Base-by-base conservation (phyloP, 2,113 vertebrate genomes). In the Bubo bubo region DNA sequence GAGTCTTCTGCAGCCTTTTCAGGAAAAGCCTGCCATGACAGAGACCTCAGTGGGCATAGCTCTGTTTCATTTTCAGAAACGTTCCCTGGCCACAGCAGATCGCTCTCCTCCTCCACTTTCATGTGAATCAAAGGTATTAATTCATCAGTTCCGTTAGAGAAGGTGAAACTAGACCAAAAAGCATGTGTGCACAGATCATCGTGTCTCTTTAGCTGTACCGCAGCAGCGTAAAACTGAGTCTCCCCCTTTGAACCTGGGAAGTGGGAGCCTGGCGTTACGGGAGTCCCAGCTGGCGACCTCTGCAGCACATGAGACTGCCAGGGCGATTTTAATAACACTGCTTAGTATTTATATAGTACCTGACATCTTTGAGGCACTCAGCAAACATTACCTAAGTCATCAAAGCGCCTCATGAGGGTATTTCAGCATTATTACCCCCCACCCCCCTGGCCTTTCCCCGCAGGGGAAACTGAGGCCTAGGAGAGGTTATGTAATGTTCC, bases 381-480 rank as follows among this genome's bases (percentile, higher is more conserved):
- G 55, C 30, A 96, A 93, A 91, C 37, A 56, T 67, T 76, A 74
- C 68, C 19, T 6, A 74, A 82, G 66, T 22, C 67, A 76, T 62
- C 68, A 55, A 66, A 89, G 70, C 1, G 17, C 6, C 43, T 49
- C 49, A 7, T 16, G 45, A 71, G 62, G 12, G 8, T 41, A 88
- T 70, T 92, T 68, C 49, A 71, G 34, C 45, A 63, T 50, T 87
- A 70, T 24, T 35, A 72, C 4, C 6, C 8, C 53, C 9, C 9
- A 11, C 8, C 12, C 5, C 19, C 17, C 6, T 4, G 2, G n/a
- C 79, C 49, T 50, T 59, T 37, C 53, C 64, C 34, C 75, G 43
- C 24, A 63, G 41, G 85, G 86, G 90, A 95, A 97, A 95, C 92
- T 94, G 94, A 95, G 91, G 73, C 71, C 91, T 81, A 70, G 70